Percentiles rank a stretch among this genome's conserved stretches.
Evolutionary conservation across 1,140 invertebrate species (phyloP).

Genomic region (Dysdera silvatica): DNA sequence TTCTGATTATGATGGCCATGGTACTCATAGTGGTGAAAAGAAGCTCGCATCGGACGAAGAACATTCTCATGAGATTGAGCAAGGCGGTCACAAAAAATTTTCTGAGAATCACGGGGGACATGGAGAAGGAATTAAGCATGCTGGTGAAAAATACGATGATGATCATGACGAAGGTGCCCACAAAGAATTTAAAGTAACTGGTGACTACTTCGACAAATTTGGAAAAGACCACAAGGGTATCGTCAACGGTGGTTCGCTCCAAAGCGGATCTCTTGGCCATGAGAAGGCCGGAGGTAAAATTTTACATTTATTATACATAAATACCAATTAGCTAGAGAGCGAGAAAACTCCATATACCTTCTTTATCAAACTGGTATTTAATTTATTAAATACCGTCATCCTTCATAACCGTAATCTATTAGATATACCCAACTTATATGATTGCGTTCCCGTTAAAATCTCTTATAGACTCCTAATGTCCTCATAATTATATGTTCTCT

Average conservation of each 20-base stretch:
- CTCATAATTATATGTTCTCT: too few species aligned
- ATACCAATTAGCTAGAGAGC: too few species aligned
- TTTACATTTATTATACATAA: too few species aligned
- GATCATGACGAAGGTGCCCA: conserved; percentile 11
- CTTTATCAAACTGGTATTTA: too few species aligned
- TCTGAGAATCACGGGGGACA: conserved; percentile 5
- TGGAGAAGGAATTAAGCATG: conserved; percentile 25
- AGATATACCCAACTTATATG: too few species aligned
- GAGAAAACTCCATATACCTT: too few species aligned
- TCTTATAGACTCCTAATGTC: too few species aligned
- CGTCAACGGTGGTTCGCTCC: conserved; percentile 11
- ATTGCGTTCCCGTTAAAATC: too few species aligned
- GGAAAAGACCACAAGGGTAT: conserved; percentile 24
- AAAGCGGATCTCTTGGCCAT: conserved; percentile 7
- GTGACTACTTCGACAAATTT: conserved; percentile 24
- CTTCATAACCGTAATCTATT: too few species aligned
- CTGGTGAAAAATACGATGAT: conserved; percentile 6
- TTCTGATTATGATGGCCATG: conserved; percentile 19
- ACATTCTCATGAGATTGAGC: conserved; percentile 6
- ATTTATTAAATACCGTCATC: too few species aligned
- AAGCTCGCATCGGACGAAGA: conserved; percentile 20
- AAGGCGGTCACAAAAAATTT: conserved; percentile 13
- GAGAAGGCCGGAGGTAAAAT: conserved; percentile 25
- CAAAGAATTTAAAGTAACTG: conserved; percentile 9
- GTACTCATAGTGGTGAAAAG: conserved; percentile 13